Evolutionary conservation across 2,888 invertebrate species (phyloP), one percentile per base, ranked within the genome.

Genomic region (Diaperis boleti): DNA sequence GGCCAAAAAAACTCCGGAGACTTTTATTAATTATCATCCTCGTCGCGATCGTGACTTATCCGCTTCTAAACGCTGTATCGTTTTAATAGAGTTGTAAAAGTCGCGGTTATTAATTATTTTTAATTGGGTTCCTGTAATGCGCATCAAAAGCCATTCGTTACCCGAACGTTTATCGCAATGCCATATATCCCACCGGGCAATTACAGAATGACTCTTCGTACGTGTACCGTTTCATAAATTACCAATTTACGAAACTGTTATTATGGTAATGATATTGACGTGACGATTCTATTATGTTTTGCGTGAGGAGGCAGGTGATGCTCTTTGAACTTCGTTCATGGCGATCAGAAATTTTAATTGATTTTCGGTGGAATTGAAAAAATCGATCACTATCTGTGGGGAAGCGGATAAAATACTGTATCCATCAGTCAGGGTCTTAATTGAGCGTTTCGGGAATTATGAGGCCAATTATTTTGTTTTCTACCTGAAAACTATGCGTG

Each of bases 171-270:
- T 42, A 33, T 49, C 33, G 18, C 17, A 35, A 6, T 47, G 31
- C 47, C 29, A 47, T 29, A 47, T 47, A 47, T 47, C 47, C 47
- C 47, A 31, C 31, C 3, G 31, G 6, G 33, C 18, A 42, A 20
- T 20, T 18, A 42, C 20, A 42, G 10, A 17, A 42, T 15, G 39
- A n/a, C 5, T 14, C 7, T 39, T 15, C 14, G n/a, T 13, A 37
- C 14, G 11, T 10, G 14, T 10, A 11, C 37, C 13, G 18, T 8
- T 18, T 29, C 7, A 11, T 49, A 49, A 49, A 49, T 49, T 49
- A 49, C 33, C 33, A 31, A 49, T 49, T 49, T 49, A 49, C 49
- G 18, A 47, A 47, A 49, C 49, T 49, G 49, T 49, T 49, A 47
- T 42, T 42, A 17, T 17, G 42, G n/a, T 17, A 20, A 42, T 20